Evolutionary conservation across 2,113 vertebrate genomes (phyloP).

Genomic region (Rhadina sibilatrix): DNA sequence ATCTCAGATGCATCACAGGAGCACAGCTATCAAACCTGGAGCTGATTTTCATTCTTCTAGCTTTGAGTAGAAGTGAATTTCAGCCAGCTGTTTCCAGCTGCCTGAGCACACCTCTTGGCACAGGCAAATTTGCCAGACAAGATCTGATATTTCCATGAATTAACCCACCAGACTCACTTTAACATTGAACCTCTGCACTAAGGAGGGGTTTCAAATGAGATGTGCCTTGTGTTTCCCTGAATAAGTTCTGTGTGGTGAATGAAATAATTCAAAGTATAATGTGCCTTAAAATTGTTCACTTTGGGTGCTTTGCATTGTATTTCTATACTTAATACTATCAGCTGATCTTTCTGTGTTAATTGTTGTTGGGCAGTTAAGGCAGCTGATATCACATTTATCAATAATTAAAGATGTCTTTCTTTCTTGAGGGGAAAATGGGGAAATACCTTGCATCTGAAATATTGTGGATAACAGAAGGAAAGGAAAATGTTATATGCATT

Average conservation of each 20-base stretch:
- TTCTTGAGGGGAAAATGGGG: not conserved
- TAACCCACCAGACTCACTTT: not conserved
- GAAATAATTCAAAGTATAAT: not conserved
- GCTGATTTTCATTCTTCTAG: not conserved
- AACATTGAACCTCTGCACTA: not conserved
- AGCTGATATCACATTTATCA: not conserved
- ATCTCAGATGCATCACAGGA: not conserved
- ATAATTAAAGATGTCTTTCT: not conserved
- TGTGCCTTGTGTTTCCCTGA: not conserved
- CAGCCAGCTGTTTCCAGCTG: not conserved
- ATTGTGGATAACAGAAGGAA: not conserved
- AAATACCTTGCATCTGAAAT: not conserved
- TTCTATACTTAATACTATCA: not conserved
- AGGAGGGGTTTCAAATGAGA: not conserved
- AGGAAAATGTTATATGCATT: not conserved
- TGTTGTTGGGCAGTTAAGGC: not conserved
- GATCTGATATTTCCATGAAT: not conserved
- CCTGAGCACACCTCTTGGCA: not conserved
- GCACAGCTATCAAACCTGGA: not conserved
- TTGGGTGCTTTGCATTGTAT: not conserved
- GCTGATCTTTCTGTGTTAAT: not conserved
- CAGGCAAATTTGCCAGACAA: not conserved
- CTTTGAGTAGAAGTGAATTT: not conserved
- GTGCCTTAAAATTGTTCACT: not conserved
- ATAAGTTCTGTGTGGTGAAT: not conserved